Evolutionary conservation across 2,888 invertebrate genomes (phyloP).

Genomic region (Zygogramma bicolorata): DNA sequence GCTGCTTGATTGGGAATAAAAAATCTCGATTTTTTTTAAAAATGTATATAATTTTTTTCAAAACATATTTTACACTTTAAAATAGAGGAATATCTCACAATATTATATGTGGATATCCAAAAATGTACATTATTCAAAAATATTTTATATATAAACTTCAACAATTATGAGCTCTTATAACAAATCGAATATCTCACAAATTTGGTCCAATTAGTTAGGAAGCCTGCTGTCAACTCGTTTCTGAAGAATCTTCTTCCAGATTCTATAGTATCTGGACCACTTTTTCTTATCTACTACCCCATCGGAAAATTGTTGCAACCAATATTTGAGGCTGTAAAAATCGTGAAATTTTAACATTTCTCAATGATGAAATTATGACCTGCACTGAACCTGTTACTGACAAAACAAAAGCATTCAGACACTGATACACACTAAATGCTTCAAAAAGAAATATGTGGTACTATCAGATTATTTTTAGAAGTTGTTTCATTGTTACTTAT

Average conservation of each 20-base stretch:
- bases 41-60: neutral
- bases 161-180: neutral
- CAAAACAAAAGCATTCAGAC: neutral
- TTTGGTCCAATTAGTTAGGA: neutral
- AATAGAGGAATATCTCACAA: no score
- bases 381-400: neutral
- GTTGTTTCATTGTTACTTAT: constrained; percentile 63
- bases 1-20: neutral
- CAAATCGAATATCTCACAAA: neutral
- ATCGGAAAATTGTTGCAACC: constrained; percentile 31
- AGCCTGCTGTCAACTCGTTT: neutral
- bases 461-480: neutral
- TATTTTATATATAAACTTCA: neutral
- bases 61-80: no score
- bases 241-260: constrained; percentile 64
- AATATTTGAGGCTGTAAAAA: constrained; percentile 54
- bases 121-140: no score
- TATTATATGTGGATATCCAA: no score
- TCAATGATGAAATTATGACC: neutral
- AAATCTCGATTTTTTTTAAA: neutral
- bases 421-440: no score
- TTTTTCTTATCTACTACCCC: constrained; percentile 25
- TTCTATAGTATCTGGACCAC: constrained; percentile 30
- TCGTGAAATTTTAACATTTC: neutral
- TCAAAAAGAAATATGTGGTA: neutral